Evolutionary conservation across 1,140 invertebrate genomes (phyloP), one percentile per base, ranked within the genome.

Genomic region (Planococcus citri): DNA sequence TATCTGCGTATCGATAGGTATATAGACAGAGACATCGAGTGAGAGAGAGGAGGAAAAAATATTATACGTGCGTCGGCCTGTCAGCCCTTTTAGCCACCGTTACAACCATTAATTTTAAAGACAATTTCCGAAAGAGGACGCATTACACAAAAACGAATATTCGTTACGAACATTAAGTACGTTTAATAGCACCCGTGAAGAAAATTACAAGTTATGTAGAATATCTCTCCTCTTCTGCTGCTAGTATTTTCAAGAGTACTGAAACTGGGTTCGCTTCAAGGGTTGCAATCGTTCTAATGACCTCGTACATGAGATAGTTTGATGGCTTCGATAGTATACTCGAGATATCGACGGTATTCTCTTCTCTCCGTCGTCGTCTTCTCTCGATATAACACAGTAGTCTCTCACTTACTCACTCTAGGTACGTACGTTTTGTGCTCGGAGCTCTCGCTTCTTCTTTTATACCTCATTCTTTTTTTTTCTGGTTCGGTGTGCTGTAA

Each of bases 161-260:
- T 51, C n/a, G 41, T 51, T 51, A 51, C 41, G 41, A 51, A 51
- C 41, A 51, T 51, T 51, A 51, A 51, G 41, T 51, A 51, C 41
- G n/a, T 51, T 51, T 51, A 51, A 51, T 51, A 51, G 41, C 41
- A 51, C 41, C 41, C 41, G 41, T 51, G 41, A 51, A 51, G 41
- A 51, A 51, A 51, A 51, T 51, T 51, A 51, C 41, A 51, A 51
- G 12, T 51, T 51, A 51, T 20, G 41, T 51, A 14, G 41, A 51
- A 51, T 9, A 14, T 51, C 4, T 51, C 41, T 51, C 17, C n/a
- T 20, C 17, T 17, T 20, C 41, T n/a, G n/a, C n/a, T n/a, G n/a
- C n/a, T n/a, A n/a, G n/a, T n/a, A n/a, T n/a, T n/a, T n/a, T n/a
- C n/a, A n/a, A n/a, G 17, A 17, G 41, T 51, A 51, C 41, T 20